Base-by-base conservation (phyloP, 2,888 invertebrate genomes). In the Cyaniris semiargus region DNA sequence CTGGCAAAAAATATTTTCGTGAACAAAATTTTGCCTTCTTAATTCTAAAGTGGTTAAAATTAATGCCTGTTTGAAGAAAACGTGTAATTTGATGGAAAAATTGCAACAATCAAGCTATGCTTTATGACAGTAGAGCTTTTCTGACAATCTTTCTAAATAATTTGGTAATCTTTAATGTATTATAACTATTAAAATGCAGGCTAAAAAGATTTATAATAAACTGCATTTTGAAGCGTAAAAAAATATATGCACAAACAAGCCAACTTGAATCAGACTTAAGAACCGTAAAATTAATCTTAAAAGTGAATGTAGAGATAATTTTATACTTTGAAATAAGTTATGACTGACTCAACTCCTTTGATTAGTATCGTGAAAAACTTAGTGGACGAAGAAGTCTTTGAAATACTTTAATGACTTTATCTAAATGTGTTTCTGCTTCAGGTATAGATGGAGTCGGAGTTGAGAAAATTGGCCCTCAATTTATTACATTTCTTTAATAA, bases 391-490 rank as follows among this genome's bases (percentile, higher is more conserved):
- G 72, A 53, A 72, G 76, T 77, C 76, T 72, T 77, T 72, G 76
- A 77, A 77, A 77, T 72, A 77, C 76, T 77, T 77, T 77, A 77
- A 77, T 77, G 76, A 77, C 56, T 77, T 77, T 77, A 77, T 72
- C 76, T 76, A 71, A 71, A 56, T 71, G 71, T 76, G 71, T 76
- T 76, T 71, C 71, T 58, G 23, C 72, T 76, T 76, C 71, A 76
- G 70, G 70, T 76, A 38, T 48, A 70, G n/a, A 76, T 71, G 23
- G 58, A 76, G 23, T 34, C 71, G 38, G 53, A 76, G 38, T 56
- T 76, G 13, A 31, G 53, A 48, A 48, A 72, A 23, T 74, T 74
- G 15, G 23, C 44, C 7, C 27, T 74, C 53, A 53, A 18, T 53
- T 74, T 74, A 72, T 48, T 72, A 48, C 23, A 21, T 72, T 74